Base-by-base conservation (phyloP, 2,888 invertebrate genomes). In the Prostheceraeus crozeri region DNA sequence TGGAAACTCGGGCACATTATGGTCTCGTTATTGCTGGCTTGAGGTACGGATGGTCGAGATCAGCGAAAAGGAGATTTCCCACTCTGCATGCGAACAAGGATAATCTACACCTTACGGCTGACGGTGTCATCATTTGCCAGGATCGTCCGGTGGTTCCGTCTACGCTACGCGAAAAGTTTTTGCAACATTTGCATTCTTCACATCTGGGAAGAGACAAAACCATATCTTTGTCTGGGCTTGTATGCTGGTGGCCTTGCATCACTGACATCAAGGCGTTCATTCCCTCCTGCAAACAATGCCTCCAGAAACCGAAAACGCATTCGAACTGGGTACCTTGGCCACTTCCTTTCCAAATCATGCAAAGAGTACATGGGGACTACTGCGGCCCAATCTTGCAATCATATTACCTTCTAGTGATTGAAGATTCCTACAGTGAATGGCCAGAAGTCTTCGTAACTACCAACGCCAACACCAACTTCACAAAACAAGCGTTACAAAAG, bases 401-500 rank as follows among this genome's bases (percentile, higher is more conserved):
- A 19, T 40, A 40, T 40, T 40, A 19, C 14, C 14, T 19, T 6
- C 19, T 40, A 40, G 40, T 40, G 40, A 19, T 40, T 16, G n/a
- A 16, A 40, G 40, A 40, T 40, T 40, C 40, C 6, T 40, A 40
- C 19, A 16, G 14, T 19, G 19, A 40, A 40, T 40, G 40, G 40
- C 40, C 40, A 40, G 40, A 40, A 40, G 40, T 40, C n/a, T 40
- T 40, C n/a, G n/a, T 40, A 19, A 40, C 40, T 16, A 40, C 40
- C 40, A 16, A 14, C 19, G 40, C 40, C 19, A 16, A 14, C n/a
- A 19, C 40, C 40, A 40, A 19, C n/a, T 40, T 40, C 19, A 16
- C 40, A 40, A 40, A 40, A 14, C n/a, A 40, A 40, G 40, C 40
- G 6, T 16, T 40, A 19, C n/a, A 19, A 40, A 40, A 40, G 19